Conservation (phyloP, 2,888 invertebrate species). For the Nemurella pictetii region DNA sequence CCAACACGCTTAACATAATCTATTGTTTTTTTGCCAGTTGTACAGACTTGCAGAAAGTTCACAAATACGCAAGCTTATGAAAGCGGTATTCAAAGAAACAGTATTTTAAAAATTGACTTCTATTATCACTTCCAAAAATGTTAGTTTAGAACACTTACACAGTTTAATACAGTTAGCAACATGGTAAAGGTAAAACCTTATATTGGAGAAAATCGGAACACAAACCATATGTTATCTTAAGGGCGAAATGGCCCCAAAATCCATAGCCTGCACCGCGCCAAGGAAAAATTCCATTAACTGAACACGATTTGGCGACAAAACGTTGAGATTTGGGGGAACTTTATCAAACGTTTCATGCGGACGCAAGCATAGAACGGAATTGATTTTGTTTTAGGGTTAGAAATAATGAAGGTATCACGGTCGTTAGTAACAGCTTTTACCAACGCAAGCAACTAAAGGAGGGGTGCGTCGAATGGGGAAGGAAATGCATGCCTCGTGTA, state of each 20-base stretch:
- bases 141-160: no score
- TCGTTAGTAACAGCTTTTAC: not conserved
- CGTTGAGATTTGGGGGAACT: not conserved
- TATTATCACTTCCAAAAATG: no score
- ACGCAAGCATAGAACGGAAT: conserved; percentile 5
- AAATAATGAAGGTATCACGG: not conserved
- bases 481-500: not conserved
- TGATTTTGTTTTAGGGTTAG: conserved; percentile 15
- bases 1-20: no score
- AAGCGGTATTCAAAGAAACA: no score
- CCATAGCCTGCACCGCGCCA: not conserved
- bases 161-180: no score
- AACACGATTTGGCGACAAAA: not conserved
- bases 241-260: not conserved
- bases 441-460: not conserved
- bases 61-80: no score
- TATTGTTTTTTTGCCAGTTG: no score
- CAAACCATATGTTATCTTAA: not conserved
- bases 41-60: no score
- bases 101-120: no score
- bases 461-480: not conserved
- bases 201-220: not conserved
- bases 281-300: not conserved
- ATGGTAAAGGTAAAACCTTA: not conserved
- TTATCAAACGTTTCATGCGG: conserved; percentile 1